Evolutionary conservation across 92 coral and sea anemone species (phyloP), one percentile per base, ranked within the genome.

Genomic region (Muricea muricata): DNA sequence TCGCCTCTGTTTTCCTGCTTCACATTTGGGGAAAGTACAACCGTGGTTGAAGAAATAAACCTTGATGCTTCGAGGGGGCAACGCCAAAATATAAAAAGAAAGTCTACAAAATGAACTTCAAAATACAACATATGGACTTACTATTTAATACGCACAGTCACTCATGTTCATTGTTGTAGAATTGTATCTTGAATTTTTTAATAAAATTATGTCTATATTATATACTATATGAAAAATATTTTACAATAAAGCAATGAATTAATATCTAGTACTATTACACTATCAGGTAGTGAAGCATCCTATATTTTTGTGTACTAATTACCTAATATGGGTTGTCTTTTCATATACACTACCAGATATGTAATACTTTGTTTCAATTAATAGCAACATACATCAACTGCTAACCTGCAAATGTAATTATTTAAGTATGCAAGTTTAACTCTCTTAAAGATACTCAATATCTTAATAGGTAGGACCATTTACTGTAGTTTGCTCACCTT

Each of bases 11-110:
- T 11, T 95, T 95, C 65, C 90, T 95, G 94, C 98, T 95, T 81
- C 98, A 95, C 81, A 95, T 95, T 61, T 95, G 98, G 98, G 98
- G 98, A 52, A 95, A 95, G 83, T 95, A 95, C 86, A 95, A 97
- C 26, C 87, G 98, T 60, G 95, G 92, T 87, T 95, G 89, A 91
- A 45, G 54, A 29, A 83, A 83, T n/a, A n/a, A 20, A 8, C 18
- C 21, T 54, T 45, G 17, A 21, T 70, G 26, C 34, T 42, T 0
- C 0, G 0, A 28, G 18, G 3, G 24, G 20, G 20, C 24, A 52
- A 52, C 20, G 60, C 23, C 26, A 2, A 0, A 23, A 70, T 50
- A 21, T 32, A 25, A 52, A 75, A 8, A 4, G 70, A 58, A 50
- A 75, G 80, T 28, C 65, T 13, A 17, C 17, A 47, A 40, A 30